These are phyloP conservation scores for Stenopsyche tienmushanensis DNA, from an alignment of 1,140 invertebrate genomes.

Conservation along the genomic window DNA sequence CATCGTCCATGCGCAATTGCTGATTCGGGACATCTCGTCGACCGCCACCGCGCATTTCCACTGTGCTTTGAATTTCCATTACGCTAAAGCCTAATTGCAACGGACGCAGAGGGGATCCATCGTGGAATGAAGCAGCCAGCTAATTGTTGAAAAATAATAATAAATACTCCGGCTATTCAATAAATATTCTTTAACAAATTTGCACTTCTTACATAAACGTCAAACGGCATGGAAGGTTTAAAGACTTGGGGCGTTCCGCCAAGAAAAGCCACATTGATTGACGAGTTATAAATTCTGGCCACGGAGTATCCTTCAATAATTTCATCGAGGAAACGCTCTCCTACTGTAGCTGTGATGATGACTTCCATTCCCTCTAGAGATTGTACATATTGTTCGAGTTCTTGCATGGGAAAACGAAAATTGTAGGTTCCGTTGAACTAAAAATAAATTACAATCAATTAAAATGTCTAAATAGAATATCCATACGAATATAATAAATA, in stretches of 20 bases:
- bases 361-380: slow-evolving; percentile 79
- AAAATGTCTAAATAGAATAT: background rate
- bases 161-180: background rate
- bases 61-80: slow-evolving; percentile 62
- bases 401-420: slow-evolving; percentile 81
- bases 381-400: slow-evolving; percentile 68
- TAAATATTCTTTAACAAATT: too few species aligned
- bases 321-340: slow-evolving; percentile 86
- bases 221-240: slow-evolving; percentile 89
- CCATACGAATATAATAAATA: slow-evolving; percentile 17
- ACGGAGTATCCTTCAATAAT: slow-evolving; percentile 83
- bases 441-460: background rate
- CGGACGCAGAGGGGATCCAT: slow-evolving; percentile 67
- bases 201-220: slow-evolving; percentile 72
- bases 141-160: too few species aligned
- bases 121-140: slow-evolving; percentile 74
- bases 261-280: slow-evolving; percentile 77
- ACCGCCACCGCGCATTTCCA: slow-evolving; percentile 59
- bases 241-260: slow-evolving; percentile 90
- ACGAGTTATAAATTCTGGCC: slow-evolving; percentile 84
- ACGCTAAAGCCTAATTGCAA: slow-evolving; percentile 58
- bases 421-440: slow-evolving; percentile 72
- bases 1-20: slow-evolving; percentile 58
- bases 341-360: slow-evolving; percentile 83
- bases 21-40: slow-evolving; percentile 57